A percentile compares a stretch with the other conserved stretches of the same genome.
Conservation (phyloP, 2,888 invertebrate species). For the Drosophila ochracea region DNA sequence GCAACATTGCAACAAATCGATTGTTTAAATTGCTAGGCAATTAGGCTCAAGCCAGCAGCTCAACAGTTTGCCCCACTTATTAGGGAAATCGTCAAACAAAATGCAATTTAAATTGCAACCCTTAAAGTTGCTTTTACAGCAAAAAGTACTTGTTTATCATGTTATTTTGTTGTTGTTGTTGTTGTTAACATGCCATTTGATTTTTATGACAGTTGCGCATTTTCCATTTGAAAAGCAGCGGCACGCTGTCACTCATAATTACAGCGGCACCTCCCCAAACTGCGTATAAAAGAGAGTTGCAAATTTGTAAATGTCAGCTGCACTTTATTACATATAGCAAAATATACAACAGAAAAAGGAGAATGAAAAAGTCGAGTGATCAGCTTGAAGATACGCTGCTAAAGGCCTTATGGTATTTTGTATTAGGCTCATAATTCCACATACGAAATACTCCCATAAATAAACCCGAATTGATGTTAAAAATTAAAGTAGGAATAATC, state of each 20-base stretch:
- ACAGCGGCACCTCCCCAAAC: constrained; percentile 2
- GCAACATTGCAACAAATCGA: constrained; percentile 53
- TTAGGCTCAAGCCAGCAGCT: constrained; percentile 15
- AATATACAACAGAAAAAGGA: background rate
- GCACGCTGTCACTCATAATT: constrained; percentile 58
- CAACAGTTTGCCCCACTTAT: constrained; percentile 30
- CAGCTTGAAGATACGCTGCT: background rate
- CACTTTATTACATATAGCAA: constrained; percentile 45
- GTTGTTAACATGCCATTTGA: background rate
- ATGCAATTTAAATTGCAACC: background rate
- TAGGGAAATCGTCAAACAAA: constrained; percentile 9
- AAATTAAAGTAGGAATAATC: background rate
- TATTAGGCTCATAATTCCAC: too few species aligned
- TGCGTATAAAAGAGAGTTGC: constrained; percentile 2
- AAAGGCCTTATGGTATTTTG: too few species aligned
- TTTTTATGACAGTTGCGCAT: constrained; percentile 38
- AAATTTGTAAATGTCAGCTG: constrained; percentile 46
- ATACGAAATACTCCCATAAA: background rate
- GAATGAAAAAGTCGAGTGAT: background rate
- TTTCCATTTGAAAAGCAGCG: constrained; percentile 29
- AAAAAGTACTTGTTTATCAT: constrained; percentile 2
- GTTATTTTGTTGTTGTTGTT: background rate
- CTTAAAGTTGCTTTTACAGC: background rate
- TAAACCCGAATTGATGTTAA: background rate
- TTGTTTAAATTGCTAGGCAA: constrained; percentile 39